Evolutionary conservation across 2,797 vertebrate genomes (phyloP), one percentile per base, ranked within the genome.

Genomic region (Pseudotriccus pelzelni): DNA sequence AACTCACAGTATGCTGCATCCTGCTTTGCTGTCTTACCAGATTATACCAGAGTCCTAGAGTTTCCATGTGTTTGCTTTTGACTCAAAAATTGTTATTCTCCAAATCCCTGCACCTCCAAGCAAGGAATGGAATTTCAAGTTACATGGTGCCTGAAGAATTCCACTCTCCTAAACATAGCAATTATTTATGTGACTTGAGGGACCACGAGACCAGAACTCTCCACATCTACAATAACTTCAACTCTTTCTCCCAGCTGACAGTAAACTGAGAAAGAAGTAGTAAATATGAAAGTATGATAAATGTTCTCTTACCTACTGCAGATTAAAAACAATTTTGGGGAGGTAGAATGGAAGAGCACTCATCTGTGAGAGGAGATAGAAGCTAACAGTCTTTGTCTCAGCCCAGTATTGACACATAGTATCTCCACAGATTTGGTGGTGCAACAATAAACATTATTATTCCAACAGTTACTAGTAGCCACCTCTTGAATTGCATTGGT

Each of bases 61-160:
- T 62, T 50, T 91, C 80, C 32, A 25, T n/a, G 20, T 70, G 56
- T 59, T 88, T 90, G 86, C 60, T 85, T 56, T 90, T 44, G 34
- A 81, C 37, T 93, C 1, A 3, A 41, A 86, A 87, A 74, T 62
- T 44, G 75, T n/a, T 87, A 11, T 76, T 91, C 75, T 87, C 34
- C 30, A 44, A 80, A 94, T 44, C 60, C 43, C 55, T 78, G 77
- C 52, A 86, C 60, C 53, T 77, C 84, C 91, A 88, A 93, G 64
- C 32, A 88, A 86, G 80, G 73, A 90, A 88, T 59, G 72, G 64
- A 87, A 85, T 85, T 90, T 93, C 77, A 84, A 74, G 60, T 74
- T 92, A 86, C 30, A 44, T 44, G 28, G 64, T 90, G 52, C 80
- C 86, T 80, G 73, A 89, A 84, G 73, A 88, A 92, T 88, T 93